phyloP scores from a whole-genome alignment of 2,797 vertebrate species.

The Phoeniculus purpureus region DNA sequence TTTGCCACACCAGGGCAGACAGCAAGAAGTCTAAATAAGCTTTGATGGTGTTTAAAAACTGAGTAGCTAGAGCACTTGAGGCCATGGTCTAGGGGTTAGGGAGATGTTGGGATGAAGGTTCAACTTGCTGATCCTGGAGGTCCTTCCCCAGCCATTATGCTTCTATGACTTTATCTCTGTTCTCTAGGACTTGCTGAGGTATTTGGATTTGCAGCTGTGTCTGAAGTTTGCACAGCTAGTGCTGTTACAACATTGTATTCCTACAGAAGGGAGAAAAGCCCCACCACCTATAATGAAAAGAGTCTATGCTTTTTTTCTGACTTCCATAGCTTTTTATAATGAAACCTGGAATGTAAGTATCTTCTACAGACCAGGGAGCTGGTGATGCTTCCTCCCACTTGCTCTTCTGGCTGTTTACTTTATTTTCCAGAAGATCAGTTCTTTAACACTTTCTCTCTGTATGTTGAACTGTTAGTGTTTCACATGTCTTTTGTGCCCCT shows the following conservation, averaged over 20 bases:
- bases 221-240: background rate
- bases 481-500: background rate
- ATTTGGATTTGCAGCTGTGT: background rate
- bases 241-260: background rate
- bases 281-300: background rate
- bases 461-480: background rate
- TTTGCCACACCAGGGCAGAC: accelerated
- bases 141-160: too few species aligned
- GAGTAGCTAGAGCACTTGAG: too few species aligned
- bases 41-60: background rate
- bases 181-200: background rate
- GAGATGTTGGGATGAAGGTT: too few species aligned
- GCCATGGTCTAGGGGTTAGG: too few species aligned
- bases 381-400: background rate
- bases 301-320: background rate
- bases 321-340: background rate
- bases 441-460: background rate
- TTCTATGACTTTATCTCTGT: background rate
- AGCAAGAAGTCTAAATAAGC: background rate
- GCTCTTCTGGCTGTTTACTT: background rate
- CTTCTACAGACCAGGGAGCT: background rate
- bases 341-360: background rate
- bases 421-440: background rate
- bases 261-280: background rate
- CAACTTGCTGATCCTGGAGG: too few species aligned